Percentiles rank a stretch among this genome's conserved stretches.
phyloP scores from a whole-genome alignment of 2,888 invertebrate species.

The Odontocolon sp. region DNA sequence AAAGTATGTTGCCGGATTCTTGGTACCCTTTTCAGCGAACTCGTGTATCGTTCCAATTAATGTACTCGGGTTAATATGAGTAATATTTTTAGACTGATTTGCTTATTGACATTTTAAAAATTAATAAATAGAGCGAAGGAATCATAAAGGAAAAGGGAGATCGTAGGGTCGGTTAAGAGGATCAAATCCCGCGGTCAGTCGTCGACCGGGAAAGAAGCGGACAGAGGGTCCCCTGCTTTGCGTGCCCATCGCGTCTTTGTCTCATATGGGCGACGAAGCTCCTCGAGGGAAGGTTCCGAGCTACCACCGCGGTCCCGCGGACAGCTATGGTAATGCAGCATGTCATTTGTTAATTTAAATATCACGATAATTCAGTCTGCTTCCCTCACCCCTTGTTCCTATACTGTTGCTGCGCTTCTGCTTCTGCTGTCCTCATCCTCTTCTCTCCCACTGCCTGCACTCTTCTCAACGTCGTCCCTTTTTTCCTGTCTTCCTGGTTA shows the following conservation, averaged over 20 bases:
- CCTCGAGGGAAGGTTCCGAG: slow-evolving; percentile 66
- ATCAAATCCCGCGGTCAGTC: not conserved
- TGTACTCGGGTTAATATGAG: no score
- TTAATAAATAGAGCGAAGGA: no score
- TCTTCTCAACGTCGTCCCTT: not conserved
- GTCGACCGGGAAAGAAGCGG: slow-evolving; percentile 22
- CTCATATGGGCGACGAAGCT: slow-evolving; percentile 43
- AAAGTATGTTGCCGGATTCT: slow-evolving; percentile 20
- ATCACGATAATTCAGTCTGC: slow-evolving; percentile 78
- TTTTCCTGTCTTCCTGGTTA: not conserved
- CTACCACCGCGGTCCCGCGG: slow-evolving; percentile 67
- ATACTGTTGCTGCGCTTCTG: slow-evolving; percentile 52
- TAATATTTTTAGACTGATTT: no score
- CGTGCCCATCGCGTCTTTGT: slow-evolving; percentile 56
- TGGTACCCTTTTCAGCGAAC: slow-evolving; percentile 41
- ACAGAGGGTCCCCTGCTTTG: slow-evolving; percentile 30
- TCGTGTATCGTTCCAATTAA: slow-evolving; percentile 21
- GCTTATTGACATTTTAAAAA: no score
- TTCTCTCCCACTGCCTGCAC: slow-evolving; percentile 9
- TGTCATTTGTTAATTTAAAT: slow-evolving; percentile 79
- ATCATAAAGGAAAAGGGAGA: not conserved
- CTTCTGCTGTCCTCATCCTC: slow-evolving; percentile 51
- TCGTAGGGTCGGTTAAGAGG: slow-evolving; percentile 5
- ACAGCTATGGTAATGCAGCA: slow-evolving; percentile 77
- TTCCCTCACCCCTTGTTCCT: slow-evolving; percentile 60